Conservation (phyloP, 2,113 vertebrate species). For the Speoplatyrhinus poulsoni region DNA sequence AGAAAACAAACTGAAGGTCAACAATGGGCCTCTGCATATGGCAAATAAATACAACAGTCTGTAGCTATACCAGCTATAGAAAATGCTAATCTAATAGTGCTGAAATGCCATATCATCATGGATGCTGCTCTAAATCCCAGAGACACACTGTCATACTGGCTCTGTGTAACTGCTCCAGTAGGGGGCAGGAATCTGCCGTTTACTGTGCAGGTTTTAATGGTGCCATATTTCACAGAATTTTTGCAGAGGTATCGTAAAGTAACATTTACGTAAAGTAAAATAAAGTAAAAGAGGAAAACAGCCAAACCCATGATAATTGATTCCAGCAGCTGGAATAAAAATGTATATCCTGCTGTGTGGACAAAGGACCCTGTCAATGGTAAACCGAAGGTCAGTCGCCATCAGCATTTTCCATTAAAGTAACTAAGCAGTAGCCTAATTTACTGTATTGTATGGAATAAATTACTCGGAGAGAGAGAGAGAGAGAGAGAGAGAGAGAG, state of each 20-base stretch:
- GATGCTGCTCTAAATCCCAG: slow-evolving; percentile 47
- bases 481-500: background rate
- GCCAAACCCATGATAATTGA: too few species aligned
- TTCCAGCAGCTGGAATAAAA: background rate
- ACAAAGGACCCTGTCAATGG: too few species aligned
- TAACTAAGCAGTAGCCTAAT: background rate
- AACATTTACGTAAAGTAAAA: background rate
- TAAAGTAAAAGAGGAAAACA: background rate
- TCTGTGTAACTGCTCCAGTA: slow-evolving; percentile 4
- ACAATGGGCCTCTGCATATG: slow-evolving; percentile 11
- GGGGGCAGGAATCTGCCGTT: background rate
- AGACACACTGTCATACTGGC: background rate
- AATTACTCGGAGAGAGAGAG: background rate
- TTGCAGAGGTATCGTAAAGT: background rate
- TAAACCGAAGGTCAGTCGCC: too few species aligned
- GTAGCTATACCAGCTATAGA: background rate
- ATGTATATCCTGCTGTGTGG: too few species aligned
- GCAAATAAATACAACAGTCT: slow-evolving; percentile 6
- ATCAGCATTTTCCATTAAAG: slow-evolving; percentile 1
- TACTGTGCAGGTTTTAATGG: too few species aligned
- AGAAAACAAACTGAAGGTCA: background rate
- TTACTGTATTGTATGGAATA: background rate
- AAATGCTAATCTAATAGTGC: slow-evolving; percentile 50
- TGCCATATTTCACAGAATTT: too few species aligned
- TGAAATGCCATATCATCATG: slow-evolving; percentile 52